Conservation (phyloP, 2,888 invertebrate species). For the Paralinhomoeus sp. region DNA sequence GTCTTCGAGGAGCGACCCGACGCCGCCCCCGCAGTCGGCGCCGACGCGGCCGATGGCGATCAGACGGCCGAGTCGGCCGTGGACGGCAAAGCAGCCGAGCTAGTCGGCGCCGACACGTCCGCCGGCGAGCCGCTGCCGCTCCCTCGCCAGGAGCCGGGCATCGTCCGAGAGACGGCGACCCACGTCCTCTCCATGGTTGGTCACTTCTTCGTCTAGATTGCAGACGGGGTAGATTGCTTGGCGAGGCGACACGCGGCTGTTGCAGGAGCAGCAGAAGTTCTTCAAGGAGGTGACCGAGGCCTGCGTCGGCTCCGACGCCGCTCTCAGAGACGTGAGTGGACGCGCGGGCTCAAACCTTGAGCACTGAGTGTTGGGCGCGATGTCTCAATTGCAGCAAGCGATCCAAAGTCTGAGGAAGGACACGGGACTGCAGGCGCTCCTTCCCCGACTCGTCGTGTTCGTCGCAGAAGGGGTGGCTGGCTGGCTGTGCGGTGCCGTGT, state of each 20-base stretch:
- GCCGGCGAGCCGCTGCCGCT: too few species aligned
- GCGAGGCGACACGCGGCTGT: too few species aligned
- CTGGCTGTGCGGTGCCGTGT: background rate
- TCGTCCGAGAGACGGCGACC: conserved; percentile 75
- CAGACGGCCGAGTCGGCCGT: background rate
- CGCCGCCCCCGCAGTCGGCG: conserved; percentile 7
- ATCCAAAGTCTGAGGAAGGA: conserved; percentile 73
- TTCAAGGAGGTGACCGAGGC: conserved; percentile 97
- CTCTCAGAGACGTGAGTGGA: conserved; percentile 37
- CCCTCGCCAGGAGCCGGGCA: conserved; percentile 50
- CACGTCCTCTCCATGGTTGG: conserved; percentile 67
- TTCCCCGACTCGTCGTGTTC: conserved; percentile 86
- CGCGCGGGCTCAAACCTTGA: background rate
- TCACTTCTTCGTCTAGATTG: too few species aligned
- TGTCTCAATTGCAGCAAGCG: conserved; percentile 44
- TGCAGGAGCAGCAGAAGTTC: conserved; percentile 70
- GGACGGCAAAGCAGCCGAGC: conserved; percentile 4
- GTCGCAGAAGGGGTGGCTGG: conserved; percentile 69
- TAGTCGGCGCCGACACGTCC: too few species aligned
- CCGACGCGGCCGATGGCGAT: background rate
- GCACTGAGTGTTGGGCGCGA: background rate
- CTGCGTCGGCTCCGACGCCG: conserved; percentile 89
- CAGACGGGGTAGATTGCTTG: too few species aligned
- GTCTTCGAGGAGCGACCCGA: conserved; percentile 31
- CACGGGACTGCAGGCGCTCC: conserved; percentile 87